These are phyloP conservation scores for Bombus difficillimus DNA, from an alignment of 1,140 invertebrate species.

Conservation along the genomic window DNA sequence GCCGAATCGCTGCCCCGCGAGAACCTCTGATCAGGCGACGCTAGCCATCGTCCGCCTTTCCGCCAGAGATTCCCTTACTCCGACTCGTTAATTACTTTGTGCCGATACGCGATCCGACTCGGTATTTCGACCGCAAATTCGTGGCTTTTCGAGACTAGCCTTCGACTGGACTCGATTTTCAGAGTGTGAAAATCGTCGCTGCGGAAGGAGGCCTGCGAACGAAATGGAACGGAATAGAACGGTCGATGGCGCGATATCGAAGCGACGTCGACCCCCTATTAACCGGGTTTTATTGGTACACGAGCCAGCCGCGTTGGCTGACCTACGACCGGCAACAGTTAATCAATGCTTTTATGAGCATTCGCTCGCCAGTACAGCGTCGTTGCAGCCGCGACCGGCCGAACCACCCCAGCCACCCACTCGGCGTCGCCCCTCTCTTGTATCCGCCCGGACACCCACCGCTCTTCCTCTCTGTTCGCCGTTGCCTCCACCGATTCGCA, in stretches of 20 bases:
- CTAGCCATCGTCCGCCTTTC: neutral
- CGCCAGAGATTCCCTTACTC: conserved; percentile 8
- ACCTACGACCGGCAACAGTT: conserved; percentile 78
- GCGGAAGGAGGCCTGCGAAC: conserved; percentile 15
- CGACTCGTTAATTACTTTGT: conserved; percentile 69
- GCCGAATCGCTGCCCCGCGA: neutral
- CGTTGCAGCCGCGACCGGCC: conserved; percentile 60
- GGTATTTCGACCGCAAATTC: conserved; percentile 63
- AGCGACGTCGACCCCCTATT: conserved; percentile 66
- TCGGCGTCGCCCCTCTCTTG: conserved; percentile 41
- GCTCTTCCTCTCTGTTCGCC: neutral
- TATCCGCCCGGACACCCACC: conserved; percentile 37
- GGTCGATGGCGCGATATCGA: conserved; percentile 59
- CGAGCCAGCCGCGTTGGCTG: conserved; percentile 62
- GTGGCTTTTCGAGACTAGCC: conserved; percentile 20
- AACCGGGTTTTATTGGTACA: conserved; percentile 70
- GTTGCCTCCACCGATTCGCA: conserved; percentile 7
- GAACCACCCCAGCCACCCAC: conserved; percentile 49
- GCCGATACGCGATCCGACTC: conserved; percentile 40
- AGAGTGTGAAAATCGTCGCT: conserved; percentile 52
- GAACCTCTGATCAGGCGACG: conserved; percentile 3
- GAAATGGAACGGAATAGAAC: conserved; percentile 4
- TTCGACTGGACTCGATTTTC: neutral
- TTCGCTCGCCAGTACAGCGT: conserved; percentile 68
- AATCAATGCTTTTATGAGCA: conserved; percentile 80